phyloP scores from a whole-genome alignment of 2,797 vertebrate species.

The Corythornis leucogaster region DNA sequence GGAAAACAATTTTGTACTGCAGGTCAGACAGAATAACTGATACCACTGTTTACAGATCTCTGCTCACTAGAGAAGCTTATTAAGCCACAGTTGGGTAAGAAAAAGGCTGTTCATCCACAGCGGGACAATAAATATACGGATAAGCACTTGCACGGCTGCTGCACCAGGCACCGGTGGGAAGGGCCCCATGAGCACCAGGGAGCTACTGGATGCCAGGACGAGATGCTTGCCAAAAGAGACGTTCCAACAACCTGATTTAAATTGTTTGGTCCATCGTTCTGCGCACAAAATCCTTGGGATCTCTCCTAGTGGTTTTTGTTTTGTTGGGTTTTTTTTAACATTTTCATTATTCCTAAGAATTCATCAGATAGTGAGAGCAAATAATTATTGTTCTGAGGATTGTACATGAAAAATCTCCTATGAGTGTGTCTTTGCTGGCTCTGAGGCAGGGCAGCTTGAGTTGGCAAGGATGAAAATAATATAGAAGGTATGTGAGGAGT shows the following conservation, averaged over 20 bases:
- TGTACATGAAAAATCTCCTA: not conserved
- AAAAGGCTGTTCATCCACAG: constrained; percentile 1
- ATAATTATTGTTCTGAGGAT: not conserved
- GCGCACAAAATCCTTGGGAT: not conserved
- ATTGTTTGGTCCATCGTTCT: not conserved
- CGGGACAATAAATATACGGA: not conserved
- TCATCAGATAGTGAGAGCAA: not conserved
- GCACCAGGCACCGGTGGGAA: accelerated
- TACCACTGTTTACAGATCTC: not conserved
- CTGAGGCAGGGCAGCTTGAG: constrained; percentile 11
- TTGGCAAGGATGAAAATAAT: constrained; percentile 31
- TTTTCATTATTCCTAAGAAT: constrained; percentile 21
- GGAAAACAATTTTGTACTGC: constrained; percentile 6
- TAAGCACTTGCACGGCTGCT: accelerated
- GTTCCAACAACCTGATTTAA: not conserved
- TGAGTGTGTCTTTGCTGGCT: not conserved
- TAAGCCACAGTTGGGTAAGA: not conserved
- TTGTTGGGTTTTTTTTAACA: not conserved
- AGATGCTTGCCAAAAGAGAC: not conserved
- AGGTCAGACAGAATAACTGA: constrained; percentile 51
- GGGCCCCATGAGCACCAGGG: not conserved
- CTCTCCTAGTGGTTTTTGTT: not conserved
- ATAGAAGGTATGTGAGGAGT: not conserved
- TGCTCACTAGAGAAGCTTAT: not conserved
- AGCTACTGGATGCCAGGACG: not conserved